These are phyloP conservation scores for Coelinius sp. DNA, from an alignment of 2,888 invertebrate species.

Conservation along the genomic window DNA sequence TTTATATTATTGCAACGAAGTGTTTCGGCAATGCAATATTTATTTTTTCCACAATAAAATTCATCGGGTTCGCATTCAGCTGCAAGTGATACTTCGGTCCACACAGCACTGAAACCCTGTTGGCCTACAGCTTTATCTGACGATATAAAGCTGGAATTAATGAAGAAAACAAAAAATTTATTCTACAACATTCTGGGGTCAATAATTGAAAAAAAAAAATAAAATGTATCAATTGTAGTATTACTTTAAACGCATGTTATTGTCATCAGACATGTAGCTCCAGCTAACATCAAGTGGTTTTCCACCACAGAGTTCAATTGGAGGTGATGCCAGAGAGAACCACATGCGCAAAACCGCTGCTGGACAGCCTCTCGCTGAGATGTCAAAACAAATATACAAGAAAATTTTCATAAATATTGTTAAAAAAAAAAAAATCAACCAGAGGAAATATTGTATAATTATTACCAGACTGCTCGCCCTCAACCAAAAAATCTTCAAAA, in stretches of 20 bases:
- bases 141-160: conserved; percentile 85
- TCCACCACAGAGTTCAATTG: conserved; percentile 92
- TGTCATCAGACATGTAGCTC: conserved; percentile 89
- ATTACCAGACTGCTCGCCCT: conserved; percentile 89
- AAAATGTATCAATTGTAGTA: conserved; percentile 10
- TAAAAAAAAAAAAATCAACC: background rate
- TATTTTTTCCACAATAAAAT: conserved; percentile 80
- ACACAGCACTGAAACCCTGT: conserved; percentile 92
- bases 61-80: conserved; percentile 74
- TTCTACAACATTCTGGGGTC: background rate
- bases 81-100: conserved; percentile 89
- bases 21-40: conserved; percentile 85
- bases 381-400: too few relatives aligned
- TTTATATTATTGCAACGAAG: conserved; percentile 83
- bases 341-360: conserved; percentile 92
- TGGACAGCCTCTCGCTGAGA: conserved; percentile 88
- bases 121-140: conserved; percentile 96
- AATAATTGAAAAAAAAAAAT: background rate
- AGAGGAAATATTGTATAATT: background rate
- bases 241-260: conserved; percentile 89
- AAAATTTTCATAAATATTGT: too few relatives aligned
- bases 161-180: background rate
- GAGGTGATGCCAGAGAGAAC: conserved; percentile 85
- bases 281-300: conserved; percentile 82
- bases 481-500: conserved; percentile 92